A percentile compares a stretch with the other conserved stretches of the same genome.
These are phyloP conservation scores for Liposcelis brunnea DNA, from an alignment of 2,888 invertebrate genomes.

Conservation along the genomic window DNA sequence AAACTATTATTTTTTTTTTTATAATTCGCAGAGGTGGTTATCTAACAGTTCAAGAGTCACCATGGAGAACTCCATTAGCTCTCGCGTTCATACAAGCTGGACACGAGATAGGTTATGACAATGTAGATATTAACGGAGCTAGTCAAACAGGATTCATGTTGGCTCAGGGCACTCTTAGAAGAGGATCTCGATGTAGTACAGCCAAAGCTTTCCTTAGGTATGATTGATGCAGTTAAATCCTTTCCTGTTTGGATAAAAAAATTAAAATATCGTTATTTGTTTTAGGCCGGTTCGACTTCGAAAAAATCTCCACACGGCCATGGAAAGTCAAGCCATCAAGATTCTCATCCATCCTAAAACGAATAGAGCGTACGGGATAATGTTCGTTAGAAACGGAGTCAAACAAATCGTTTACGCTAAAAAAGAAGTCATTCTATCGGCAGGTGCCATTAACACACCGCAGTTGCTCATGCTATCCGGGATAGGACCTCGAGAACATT, in stretches of 20 bases:
- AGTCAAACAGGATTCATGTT: slow-evolving; percentile 66
- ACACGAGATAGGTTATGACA: slow-evolving; percentile 64
- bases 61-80: slow-evolving; percentile 66
- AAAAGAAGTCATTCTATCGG: slow-evolving; percentile 66
- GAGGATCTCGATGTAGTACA: slow-evolving; percentile 68
- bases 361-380: slow-evolving; percentile 62
- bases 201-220: slow-evolving; percentile 61
- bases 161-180: slow-evolving; percentile 59
- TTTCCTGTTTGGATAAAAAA: no score
- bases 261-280: slow-evolving; percentile 8
- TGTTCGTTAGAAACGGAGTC: slow-evolving; percentile 56
- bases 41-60: slow-evolving; percentile 64
- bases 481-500: slow-evolving; percentile 52
- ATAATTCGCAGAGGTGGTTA: slow-evolving; percentile 43
- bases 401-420: slow-evolving; percentile 51
- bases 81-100: slow-evolving; percentile 71
- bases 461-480: slow-evolving; percentile 86
- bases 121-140: slow-evolving; percentile 66
- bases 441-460: slow-evolving; percentile 82
- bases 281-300: slow-evolving; percentile 50
- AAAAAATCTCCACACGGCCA: slow-evolving; percentile 60
- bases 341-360: slow-evolving; percentile 55
- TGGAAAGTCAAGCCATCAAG: slow-evolving; percentile 62
- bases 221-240: no score
- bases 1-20: not conserved